Base-by-base conservation (phyloP, 2,888 invertebrate genomes). In the Julus scandinavius region DNA sequence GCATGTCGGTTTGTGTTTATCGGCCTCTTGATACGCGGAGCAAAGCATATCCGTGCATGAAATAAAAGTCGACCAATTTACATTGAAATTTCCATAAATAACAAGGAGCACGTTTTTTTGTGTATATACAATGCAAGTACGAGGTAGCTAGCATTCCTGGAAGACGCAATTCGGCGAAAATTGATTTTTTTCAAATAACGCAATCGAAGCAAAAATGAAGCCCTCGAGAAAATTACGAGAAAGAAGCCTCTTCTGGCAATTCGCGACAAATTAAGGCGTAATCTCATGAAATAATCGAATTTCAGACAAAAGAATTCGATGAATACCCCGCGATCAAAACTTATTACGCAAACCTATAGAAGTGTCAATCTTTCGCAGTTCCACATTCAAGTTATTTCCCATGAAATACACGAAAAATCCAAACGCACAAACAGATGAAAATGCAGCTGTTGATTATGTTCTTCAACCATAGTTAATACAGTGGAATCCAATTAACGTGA, bases 11-110 rank as follows among this genome's bases (percentile, higher is more conserved):
- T n/a, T n/a, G n/a, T n/a, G 58, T 58, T 58, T 58, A 58, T 58
- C n/a, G 13, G 58, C 58, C 58, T 58, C 58, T 58, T 15, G 58
- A 58, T 58, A 6, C 58, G 2, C 7, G 11, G 3, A 2, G 15
- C n/a, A 58, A 58, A 58, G 58, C 58, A 58, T 58, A 58, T 58
- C 58, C 58, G 58, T 58, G 58, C 58, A n/a, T n/a, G n/a, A 58
- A 58, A 58, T 58, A 58, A 58, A 49, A 58, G 58, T n/a, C 58
- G 58, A n/a, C 58, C 54, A 54, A 54, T 54, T 54, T 2, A 6
- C 13, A 15, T 9, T 15, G 54, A 58, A 58, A 58, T 58, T 58
- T 58, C 58, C 58, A 58, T 58, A 58, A 58, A 58, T 58, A 58
- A 58, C 58, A 58, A 58, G 58, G 49, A 49, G 49, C 49, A 11